These are phyloP conservation scores for Hartigia nigra DNA, from an alignment of 2,888 invertebrate species.

Conservation along the genomic window DNA sequence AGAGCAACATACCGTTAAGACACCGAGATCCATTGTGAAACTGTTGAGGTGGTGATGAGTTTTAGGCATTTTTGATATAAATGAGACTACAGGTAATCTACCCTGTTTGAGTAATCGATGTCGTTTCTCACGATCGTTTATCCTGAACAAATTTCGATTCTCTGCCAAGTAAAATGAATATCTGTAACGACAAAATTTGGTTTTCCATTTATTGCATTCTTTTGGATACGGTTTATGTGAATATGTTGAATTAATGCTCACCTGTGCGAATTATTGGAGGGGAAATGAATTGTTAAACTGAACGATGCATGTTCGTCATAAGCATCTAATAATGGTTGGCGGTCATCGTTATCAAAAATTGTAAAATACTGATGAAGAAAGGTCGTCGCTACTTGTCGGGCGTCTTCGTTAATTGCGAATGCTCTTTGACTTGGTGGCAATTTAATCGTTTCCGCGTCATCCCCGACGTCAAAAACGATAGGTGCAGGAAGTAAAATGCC, in stretches of 20 bases:
- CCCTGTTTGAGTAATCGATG: conserved; percentile 76
- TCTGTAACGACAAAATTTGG: conserved; percentile 60
- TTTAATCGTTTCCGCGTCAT: conserved; percentile 67
- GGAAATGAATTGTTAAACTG: conserved; percentile 62
- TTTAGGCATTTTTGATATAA: conserved; percentile 81
- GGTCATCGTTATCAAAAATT: conserved; percentile 80
- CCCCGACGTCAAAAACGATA: conserved; percentile 82
- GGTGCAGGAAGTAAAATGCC: conserved; percentile 81
- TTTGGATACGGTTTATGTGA: neutral
- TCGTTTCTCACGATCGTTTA: conserved; percentile 72
- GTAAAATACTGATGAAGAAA: conserved; percentile 86
- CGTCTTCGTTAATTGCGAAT: conserved; percentile 68
- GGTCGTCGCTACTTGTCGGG: conserved; percentile 76
- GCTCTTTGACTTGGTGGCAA: conserved; percentile 77
- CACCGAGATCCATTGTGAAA: conserved; percentile 84
- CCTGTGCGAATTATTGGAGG: conserved; percentile 15
- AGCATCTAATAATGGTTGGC: conserved; percentile 81
- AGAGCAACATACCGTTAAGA: conserved; percentile 72
- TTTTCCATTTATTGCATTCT: conserved; percentile 4
- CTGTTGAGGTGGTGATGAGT: conserved; percentile 87
- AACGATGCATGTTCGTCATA: conserved; percentile 85
- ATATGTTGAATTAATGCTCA: conserved; percentile 3
- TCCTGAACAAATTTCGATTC: conserved; percentile 74
- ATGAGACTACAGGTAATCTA: conserved; percentile 79
- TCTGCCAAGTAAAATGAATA: conserved; percentile 71